These are phyloP conservation scores for Latrodectus hesperus DNA, from an alignment of 2,888 invertebrate genomes.

Conservation along the genomic window DNA sequence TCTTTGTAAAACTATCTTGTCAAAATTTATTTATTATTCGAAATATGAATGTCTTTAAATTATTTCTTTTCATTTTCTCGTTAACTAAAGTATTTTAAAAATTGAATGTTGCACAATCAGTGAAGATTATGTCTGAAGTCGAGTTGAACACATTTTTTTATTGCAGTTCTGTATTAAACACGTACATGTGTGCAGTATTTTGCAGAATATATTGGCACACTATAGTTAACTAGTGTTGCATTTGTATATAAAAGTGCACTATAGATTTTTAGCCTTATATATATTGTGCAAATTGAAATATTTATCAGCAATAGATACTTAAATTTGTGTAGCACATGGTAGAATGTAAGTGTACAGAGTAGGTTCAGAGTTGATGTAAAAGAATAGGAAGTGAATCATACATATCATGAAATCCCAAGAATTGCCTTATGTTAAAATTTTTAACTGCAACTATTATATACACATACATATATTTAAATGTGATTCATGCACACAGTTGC, in stretches of 20 bases:
- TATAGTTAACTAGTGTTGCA: background rate
- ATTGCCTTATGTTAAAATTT: conserved; percentile 52
- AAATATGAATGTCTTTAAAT: too few species aligned
- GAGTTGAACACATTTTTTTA: too few species aligned
- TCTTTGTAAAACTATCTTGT: too few species aligned
- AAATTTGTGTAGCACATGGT: conserved; percentile 30
- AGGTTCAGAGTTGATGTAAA: conserved; percentile 17
- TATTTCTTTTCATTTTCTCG: too few species aligned
- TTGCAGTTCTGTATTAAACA: too few species aligned
- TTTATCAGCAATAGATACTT: conserved; percentile 30
- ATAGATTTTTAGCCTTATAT: conserved; percentile 27
- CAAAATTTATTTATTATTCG: too few species aligned
- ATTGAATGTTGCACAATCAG: too few species aligned
- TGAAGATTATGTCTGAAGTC: too few species aligned
- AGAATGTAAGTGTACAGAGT: background rate
- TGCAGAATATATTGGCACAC: background rate
- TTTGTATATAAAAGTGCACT: conserved; percentile 34
- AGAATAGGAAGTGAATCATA: conserved; percentile 33
- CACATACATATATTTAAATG: conserved; percentile 1
- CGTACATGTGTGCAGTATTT: background rate
- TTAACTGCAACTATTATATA: background rate
- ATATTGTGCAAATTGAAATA: background rate
- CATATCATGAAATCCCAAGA: conserved; percentile 50
- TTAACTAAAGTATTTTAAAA: too few species aligned
- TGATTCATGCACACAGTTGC: conserved; percentile 25